Conservation (phyloP, 2,888 invertebrate species). For the Drosophila conformis region DNA sequence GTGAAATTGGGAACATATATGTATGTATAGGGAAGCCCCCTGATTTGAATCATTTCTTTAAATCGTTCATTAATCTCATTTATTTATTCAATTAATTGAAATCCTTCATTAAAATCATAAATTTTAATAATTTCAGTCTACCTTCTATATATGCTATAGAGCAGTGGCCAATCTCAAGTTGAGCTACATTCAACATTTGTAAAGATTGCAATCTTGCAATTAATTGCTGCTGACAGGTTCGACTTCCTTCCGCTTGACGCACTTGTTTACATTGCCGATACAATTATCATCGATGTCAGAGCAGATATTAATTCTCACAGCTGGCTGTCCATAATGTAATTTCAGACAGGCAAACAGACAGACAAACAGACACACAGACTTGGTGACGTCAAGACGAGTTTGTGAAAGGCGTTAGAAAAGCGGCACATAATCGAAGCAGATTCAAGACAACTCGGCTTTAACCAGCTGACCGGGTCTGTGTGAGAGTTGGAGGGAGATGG, state of each 20-base stretch:
- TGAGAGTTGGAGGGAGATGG: not conserved
- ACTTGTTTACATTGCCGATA: not conserved
- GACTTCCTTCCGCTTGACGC: slow-evolving; percentile 1
- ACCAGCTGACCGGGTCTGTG: slow-evolving; percentile 19
- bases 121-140: not conserved
- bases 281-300: not conserved
- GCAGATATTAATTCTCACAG: slow-evolving; percentile 17
- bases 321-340: slow-evolving; percentile 15
- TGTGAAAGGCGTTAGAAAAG: slow-evolving; percentile 48
- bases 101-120: not conserved
- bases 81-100: not conserved
- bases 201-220: not conserved
- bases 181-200: not conserved
- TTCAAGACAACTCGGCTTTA: slow-evolving; percentile 1
- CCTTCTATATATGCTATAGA: not conserved
- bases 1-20: not conserved
- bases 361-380: not conserved
- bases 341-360: not conserved
- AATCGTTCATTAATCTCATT: not conserved
- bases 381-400: slow-evolving; percentile 30
- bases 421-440: slow-evolving; percentile 31
- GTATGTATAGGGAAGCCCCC: not conserved
- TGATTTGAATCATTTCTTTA: not conserved
- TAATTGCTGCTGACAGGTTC: not conserved
- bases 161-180: not conserved